phyloP scores from a whole-genome alignment of 2,888 invertebrate species.

The Deroplatys truncata region DNA sequence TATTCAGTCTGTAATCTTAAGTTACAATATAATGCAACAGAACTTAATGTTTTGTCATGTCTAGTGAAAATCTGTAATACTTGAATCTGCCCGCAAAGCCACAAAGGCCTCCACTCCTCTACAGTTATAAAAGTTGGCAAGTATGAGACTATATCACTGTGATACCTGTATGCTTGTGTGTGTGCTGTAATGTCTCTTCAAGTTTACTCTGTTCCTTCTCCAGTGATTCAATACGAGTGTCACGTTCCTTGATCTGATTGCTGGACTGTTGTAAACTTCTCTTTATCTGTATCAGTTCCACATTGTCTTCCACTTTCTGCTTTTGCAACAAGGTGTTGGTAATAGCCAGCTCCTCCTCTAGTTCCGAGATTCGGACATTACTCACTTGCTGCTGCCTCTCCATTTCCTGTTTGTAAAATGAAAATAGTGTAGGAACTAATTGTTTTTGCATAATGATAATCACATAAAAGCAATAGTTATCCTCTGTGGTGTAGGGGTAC shows the following conservation, averaged over 20 bases:
- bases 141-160: not conserved
- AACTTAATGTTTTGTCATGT: too few relatives aligned
- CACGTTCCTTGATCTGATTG: constrained; percentile 5
- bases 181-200: not conserved
- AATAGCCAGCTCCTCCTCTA: constrained; percentile 21
- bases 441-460: too few relatives aligned
- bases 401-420: constrained; percentile 6
- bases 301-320: constrained; percentile 24
- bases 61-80: too few relatives aligned
- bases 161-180: not conserved
- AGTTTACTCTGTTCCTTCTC: not conserved
- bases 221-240: not conserved
- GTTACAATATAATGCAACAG: too few relatives aligned
- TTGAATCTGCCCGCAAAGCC: too few relatives aligned
- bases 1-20: too few relatives aligned
- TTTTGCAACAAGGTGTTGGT: not conserved
- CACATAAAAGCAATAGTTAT: too few relatives aligned
- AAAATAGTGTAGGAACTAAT: too few relatives aligned
- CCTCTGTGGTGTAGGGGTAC: too few relatives aligned
- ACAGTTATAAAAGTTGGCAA: too few relatives aligned
- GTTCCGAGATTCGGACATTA: not conserved
- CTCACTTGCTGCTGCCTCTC: constrained; percentile 17
- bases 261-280: constrained; percentile 19
- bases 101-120: too few relatives aligned
- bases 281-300: constrained; percentile 26